These are phyloP conservation scores for Rhynchomys soricoides DNA, from an alignment of 2,113 vertebrate species.

Conservation along the genomic window DNA sequence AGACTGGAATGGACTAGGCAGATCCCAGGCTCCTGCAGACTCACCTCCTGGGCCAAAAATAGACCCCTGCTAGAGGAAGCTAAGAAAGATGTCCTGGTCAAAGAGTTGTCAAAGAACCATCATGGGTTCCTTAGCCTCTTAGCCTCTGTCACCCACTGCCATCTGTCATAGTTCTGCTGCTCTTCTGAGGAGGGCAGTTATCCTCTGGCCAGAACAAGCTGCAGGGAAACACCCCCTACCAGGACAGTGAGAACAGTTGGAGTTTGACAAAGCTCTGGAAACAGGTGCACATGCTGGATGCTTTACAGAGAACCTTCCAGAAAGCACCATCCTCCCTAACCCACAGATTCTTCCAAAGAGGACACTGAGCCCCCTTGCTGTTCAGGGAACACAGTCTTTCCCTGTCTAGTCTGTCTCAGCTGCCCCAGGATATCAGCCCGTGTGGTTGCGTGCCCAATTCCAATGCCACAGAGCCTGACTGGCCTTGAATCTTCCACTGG, in stretches of 20 bases:
- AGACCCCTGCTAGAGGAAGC: not conserved
- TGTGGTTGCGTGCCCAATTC: not conserved
- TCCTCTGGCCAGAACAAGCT: not conserved
- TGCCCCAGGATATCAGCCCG: not conserved
- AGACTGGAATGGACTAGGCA: not conserved
- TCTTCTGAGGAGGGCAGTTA: not conserved
- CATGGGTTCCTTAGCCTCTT: not conserved
- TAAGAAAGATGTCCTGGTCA: not conserved
- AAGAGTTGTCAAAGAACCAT: not conserved
- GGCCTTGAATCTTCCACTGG: not conserved
- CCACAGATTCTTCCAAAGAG: not conserved
- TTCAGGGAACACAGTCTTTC: no score
- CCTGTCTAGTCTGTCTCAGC: not conserved
- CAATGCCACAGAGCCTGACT: not conserved
- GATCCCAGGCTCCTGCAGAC: not conserved
- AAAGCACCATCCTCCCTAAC: not conserved
- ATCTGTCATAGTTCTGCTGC: not conserved
- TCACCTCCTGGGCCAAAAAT: not conserved
- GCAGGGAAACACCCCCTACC: not conserved
- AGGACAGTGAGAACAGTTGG: not conserved
- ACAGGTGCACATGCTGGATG: not conserved
- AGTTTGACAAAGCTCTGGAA: not conserved
- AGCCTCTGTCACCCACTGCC: no score
- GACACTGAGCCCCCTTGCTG: not conserved
- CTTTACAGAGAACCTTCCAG: not conserved